Evolutionary conservation across 1,140 invertebrate genomes (phyloP), one percentile per base, ranked within the genome.

Genomic region (Ephestia elutella): DNA sequence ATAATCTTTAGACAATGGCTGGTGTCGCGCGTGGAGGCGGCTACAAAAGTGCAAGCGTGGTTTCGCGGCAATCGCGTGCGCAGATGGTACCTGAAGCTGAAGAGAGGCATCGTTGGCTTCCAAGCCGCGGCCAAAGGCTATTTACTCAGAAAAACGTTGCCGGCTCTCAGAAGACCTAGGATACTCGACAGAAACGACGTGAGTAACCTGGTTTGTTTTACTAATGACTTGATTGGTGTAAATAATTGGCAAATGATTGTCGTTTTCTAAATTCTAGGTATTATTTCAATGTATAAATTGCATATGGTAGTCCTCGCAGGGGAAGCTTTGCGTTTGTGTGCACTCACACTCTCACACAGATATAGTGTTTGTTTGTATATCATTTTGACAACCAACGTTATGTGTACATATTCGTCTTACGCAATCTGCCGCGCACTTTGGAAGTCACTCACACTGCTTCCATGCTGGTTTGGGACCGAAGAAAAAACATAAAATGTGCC

Each of bases 101-200:
- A 91, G 25, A 71, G 75, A 0, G 90, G 89, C 18, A 79, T 94
- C 17, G 80, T 95, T 8, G 75, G 76, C 0, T 93, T 98, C 71
- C 96, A 98, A 82, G 93, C 94, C 7, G 90, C 91, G 60, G 90
- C 93, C 9, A 82, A 93, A 58, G 94, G 94, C 0, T 92, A 91
- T 66, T 62, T 89, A 13, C 59, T 89, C 17, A 66, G 88, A 11
- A 75, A 72, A 28, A 66, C 70, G 1, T 49, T 89, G 17, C 78
- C 77, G 0, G 65, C 66, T 0, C 65, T 70, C 18, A 67, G 65
- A 44, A 53, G 59, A 25, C 48, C 68, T 4, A 18, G 17, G 9
- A 18, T 55, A 19, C 30, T 44, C 9, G 20, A 15, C 50, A 53
- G 13, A n/a, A 53, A 20, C 13, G 50, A 53, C 19, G 50, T 53